Evolutionary conservation across 2,797 vertebrate species (phyloP).

Genomic region (Pampus argenteus): DNA sequence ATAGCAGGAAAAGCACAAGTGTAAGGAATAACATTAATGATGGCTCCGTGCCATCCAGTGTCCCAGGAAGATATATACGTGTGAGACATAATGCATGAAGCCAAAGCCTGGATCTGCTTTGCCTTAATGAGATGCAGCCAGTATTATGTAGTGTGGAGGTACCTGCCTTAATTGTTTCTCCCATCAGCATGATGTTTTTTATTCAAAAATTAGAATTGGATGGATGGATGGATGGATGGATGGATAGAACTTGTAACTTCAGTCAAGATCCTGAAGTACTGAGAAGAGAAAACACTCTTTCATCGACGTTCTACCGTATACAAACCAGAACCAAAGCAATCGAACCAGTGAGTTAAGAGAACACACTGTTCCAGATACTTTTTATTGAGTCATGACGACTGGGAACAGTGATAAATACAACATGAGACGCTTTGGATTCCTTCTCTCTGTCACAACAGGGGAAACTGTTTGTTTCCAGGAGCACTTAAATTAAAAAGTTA

Average conservation of each 20-base stretch:
- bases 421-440: conserved; percentile 13
- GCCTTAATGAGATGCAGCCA: background rate
- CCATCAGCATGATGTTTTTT: too few relatives aligned
- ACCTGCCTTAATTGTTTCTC: background rate
- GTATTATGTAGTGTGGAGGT: background rate
- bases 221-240: too few relatives aligned
- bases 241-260: conserved; percentile 12
- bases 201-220: too few relatives aligned
- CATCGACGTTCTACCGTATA: background rate
- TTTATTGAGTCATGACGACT: conserved; percentile 43
- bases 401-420: conserved; percentile 23
- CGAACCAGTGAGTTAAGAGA: conserved; percentile 11
- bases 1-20: background rate
- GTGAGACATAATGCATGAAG: too few relatives aligned
- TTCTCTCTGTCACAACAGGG: background rate
- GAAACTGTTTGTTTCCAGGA: background rate
- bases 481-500: conserved; percentile 21
- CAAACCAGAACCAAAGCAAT: background rate
- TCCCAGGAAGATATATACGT: background rate
- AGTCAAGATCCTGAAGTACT: conserved; percentile 8
- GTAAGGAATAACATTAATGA: background rate
- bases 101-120: too few relatives aligned
- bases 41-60: too few relatives aligned
- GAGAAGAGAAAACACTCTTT: conserved; percentile 11
- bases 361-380: conserved; percentile 9